These are phyloP conservation scores for Thera obeliscata DNA, from an alignment of 2,888 invertebrate species.

Conservation along the genomic window DNA sequence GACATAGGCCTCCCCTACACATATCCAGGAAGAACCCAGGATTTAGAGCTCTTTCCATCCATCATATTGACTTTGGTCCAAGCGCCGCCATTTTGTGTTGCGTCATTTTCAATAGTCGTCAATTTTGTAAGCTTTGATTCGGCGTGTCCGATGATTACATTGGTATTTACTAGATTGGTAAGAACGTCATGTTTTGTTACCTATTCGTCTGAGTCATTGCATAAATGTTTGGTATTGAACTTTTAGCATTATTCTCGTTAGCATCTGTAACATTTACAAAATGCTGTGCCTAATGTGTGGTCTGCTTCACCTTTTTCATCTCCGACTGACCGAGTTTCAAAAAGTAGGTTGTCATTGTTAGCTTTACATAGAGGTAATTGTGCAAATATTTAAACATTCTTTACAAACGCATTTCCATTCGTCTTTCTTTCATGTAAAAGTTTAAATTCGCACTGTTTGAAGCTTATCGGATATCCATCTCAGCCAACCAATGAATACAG, in stretches of 20 bases:
- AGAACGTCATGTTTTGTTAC: conserved; percentile 17
- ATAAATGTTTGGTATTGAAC: conserved; percentile 32
- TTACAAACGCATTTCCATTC: neutral
- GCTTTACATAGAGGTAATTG: conserved; percentile 16
- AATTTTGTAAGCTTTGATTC: conserved; percentile 37
- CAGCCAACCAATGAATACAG: neutral
- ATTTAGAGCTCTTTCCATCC: too few species aligned
- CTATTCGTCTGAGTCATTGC: conserved; percentile 7
- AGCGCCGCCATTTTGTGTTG: conserved; percentile 48
- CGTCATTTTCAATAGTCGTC: conserved; percentile 48
- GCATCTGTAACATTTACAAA: conserved; percentile 30
- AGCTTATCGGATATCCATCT: neutral
- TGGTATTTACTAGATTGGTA: conserved; percentile 32
- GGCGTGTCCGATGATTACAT: conserved; percentile 34
- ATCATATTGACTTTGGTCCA: conserved; percentile 74
- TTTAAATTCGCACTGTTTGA: neutral
- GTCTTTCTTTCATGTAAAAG: neutral
- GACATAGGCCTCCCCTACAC: too few species aligned
- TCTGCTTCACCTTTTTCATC: conserved; percentile 12
- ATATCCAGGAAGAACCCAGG: too few species aligned
- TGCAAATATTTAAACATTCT: conserved; percentile 3
- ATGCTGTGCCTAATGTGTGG: conserved; percentile 2
- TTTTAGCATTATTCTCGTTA: conserved; percentile 31
- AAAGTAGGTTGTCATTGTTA: conserved; percentile 28
- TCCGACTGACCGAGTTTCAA: conserved; percentile 25